Evolutionary conservation across 2,888 invertebrate species (phyloP), one percentile per base, ranked within the genome.

Genomic region (Netelia fuscicornis): DNA sequence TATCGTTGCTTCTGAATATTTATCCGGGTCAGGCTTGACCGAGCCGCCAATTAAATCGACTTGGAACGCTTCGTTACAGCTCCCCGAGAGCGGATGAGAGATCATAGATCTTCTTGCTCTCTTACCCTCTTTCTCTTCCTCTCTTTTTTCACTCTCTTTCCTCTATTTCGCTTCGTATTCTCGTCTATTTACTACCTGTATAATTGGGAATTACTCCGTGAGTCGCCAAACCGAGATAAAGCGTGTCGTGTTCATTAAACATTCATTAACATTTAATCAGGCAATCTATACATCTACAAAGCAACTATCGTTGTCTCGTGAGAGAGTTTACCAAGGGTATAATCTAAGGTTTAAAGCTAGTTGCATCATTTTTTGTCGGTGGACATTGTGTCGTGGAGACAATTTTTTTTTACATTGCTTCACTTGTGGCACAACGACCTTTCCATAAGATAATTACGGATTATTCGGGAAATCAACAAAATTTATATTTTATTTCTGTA

Each of bases 31-130:
- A 86, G 81, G 82, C 89, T 89, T 85, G 79, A 79, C 76, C 84
- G 74, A 86, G 70, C 84, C 68, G 72, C 20, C 85, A 84, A 87
- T 87, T 86, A 85, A 87, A 86, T 86, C 87, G 76, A 67, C 85
- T 86, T 82, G 87, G 84, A 81, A 48, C 85, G 88, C 86, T 89
- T 87, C 87, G 90, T 90, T 89, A 88, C 67, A 52, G 72, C 2
- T 8, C 17, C 44, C 83, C 79, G 83, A 82, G 85, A 87, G 85
- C 64, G 37, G 23, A 8, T 56, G 8, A 54, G 52, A 37, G 60
- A 44, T 74, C 71, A 48, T 70, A 70, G 70, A 60, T 58, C 17
- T 48, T 48, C 48, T 56, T n/a, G 6, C 10, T 48, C 44, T 11
- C 44, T 67, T 20, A n/a, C 68, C n/a, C 75, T 74, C 78, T 68